Evolutionary conservation across 2,888 invertebrate genomes (phyloP).

Genomic region (Trichopoda pennipes): DNA sequence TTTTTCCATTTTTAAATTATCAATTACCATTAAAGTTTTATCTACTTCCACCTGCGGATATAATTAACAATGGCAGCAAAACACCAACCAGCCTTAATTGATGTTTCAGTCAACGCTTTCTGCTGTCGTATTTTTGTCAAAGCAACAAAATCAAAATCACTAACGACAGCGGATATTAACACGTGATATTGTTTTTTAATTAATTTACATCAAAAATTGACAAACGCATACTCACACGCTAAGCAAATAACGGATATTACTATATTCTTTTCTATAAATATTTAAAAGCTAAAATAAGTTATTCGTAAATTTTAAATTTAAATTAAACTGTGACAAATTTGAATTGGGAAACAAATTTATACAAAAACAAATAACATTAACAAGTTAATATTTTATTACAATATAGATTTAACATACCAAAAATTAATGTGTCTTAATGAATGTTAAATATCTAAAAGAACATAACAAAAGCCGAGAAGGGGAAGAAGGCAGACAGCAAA

Average conservation of each 20-base stretch:
- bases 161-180: slow-evolving; percentile 76
- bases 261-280: slow-evolving; percentile 42
- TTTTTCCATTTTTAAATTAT: not conserved
- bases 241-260: slow-evolving; percentile 66
- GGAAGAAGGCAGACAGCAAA: not conserved
- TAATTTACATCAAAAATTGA: slow-evolving; percentile 69
- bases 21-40: slow-evolving; percentile 27
- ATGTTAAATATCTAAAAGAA: not conserved
- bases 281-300: slow-evolving; percentile 16
- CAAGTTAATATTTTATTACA: not conserved
- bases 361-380: not conserved
- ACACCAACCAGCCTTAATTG: slow-evolving; percentile 14
- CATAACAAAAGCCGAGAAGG: not conserved
- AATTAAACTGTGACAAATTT: slow-evolving; percentile 54
- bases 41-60: slow-evolving; percentile 65
- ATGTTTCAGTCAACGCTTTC: slow-evolving; percentile 28
- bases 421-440: too few relatives aligned
- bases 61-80: slow-evolving; percentile 9
- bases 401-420: too few relatives aligned
- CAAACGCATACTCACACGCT: not conserved
- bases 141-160: slow-evolving; percentile 48
- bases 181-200: slow-evolving; percentile 76
- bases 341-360: not conserved
- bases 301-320: slow-evolving; percentile 14
- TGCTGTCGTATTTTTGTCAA: slow-evolving; percentile 1